These are phyloP conservation scores for Strigops habroptila DNA, from an alignment of 2,113 vertebrate species.

Conservation along the genomic window DNA sequence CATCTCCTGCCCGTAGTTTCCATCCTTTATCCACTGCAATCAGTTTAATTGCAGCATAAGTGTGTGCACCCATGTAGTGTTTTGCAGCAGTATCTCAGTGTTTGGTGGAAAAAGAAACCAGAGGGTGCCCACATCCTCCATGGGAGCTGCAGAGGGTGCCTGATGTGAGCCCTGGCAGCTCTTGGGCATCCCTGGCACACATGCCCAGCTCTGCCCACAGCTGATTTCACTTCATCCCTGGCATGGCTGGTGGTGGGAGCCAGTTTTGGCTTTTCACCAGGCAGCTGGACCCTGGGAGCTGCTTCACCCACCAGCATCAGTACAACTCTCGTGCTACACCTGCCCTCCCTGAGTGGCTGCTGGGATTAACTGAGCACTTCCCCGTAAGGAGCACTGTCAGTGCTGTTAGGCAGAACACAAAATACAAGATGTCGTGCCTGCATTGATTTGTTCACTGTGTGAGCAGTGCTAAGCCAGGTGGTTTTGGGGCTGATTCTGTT, in stretches of 20 bases:
- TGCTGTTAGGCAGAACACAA: not conserved
- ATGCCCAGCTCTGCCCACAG: not conserved
- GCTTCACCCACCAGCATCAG: not conserved
- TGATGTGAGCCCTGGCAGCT: no score
- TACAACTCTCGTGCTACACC: not conserved
- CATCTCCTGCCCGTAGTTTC: not conserved
- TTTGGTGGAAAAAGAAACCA: not conserved
- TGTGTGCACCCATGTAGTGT: rapidly evolving
- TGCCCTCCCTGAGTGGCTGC: not conserved
- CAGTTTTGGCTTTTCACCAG: not conserved
- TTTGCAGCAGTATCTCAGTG: not conserved
- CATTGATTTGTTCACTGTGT: not conserved
- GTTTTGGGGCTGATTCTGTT: not conserved
- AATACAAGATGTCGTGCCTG: not conserved
- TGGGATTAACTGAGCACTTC: not conserved
- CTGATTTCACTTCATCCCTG: rapidly evolving
- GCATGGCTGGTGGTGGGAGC: rapidly evolving
- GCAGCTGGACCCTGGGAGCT: not conserved
- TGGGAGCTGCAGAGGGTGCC: not conserved
- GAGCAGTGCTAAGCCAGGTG: not conserved
- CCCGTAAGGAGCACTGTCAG: not conserved
- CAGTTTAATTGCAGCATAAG: rapidly evolving
- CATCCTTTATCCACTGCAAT: not conserved
- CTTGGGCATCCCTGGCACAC: not conserved
- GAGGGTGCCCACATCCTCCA: not conserved